phyloP scores from a whole-genome alignment of 2,113 vertebrate genomes.

The Penelope pileata region DNA sequence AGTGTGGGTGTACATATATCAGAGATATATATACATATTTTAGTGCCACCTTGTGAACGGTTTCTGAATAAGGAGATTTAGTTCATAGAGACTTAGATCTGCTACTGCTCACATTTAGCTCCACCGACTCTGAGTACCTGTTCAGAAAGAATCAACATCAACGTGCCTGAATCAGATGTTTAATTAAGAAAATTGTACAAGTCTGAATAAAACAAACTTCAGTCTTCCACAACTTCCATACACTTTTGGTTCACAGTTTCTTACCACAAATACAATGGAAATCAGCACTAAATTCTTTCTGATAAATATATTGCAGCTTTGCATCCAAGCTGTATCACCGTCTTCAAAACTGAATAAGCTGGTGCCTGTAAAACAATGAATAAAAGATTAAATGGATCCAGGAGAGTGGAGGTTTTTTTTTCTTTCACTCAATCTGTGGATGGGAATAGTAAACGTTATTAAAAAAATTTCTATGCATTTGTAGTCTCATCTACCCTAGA shows the following conservation, averaged over 20 bases:
- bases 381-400: neutral
- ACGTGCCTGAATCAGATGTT: neutral
- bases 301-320: conserved; percentile 91
- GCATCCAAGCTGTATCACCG: conserved; percentile 89
- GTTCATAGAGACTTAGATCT: neutral
- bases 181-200: neutral
- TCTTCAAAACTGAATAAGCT: conserved; percentile 89
- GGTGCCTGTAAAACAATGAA: conserved; percentile 81
- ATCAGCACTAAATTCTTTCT: conserved; percentile 82
- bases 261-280: neutral
- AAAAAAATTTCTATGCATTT: neutral
- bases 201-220: neutral
- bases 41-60: conserved; percentile 47
- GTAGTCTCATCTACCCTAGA: neutral
- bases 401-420: neutral
- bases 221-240: neutral
- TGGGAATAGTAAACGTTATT: neutral
- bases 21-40: neutral
- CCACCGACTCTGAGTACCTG: neutral
- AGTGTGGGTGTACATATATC: no score
- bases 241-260: neutral
- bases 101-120: neutral
- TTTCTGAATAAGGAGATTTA: neutral
- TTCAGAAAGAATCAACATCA: no score
- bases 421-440: neutral